Base-by-base conservation (phyloP, 2,113 vertebrate species). In the Perca flavescens region DNA sequence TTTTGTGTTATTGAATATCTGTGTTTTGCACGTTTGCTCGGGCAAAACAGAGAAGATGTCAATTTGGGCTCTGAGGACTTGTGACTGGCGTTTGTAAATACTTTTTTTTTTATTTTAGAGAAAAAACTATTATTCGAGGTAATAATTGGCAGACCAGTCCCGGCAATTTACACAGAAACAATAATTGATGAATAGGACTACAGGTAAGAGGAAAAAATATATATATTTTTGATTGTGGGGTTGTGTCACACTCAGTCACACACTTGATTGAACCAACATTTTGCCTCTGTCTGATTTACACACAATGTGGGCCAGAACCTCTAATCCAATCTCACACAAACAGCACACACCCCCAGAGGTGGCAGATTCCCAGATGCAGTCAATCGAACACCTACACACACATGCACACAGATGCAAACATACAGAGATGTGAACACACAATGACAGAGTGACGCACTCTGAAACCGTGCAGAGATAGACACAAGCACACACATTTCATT, bases 291-390 rank as follows among this genome's bases (percentile, higher is more conserved):
- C 12, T 71, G 17, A 72, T 80, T 72, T 83, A 63, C 43, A 81
- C 50, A 46, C 72, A 43, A 36, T 8, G 3, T 3, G 5, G 50
- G 31, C 56, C 79, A 76, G 15, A 75, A 25, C 5, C 79, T 57
- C 58, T 81, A 78, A 91, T 88, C 73, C 73, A 78, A 75, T 82
- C 66, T 74, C 34, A 14, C 25, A 61, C 36, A 79, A 60, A 53
- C 67, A 28, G 36, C 28, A 54, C 64, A 70, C 50, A 22, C 82
- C 74, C 70, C 43, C 56, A 68, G 62, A 83, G 49, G 74, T 57
- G 80, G 46, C 77, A 76, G 19, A 66, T 56, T 73, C 53, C 19
- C 28, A 67, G 13, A 54, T 68, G 49, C 28, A 57, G 43, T 70
- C 31, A 58, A 34, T 62, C 1, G 1, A 77, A 71, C 50, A 69